phyloP scores from a whole-genome alignment of 2,888 invertebrate genomes.

The Nemoura dubitans region DNA sequence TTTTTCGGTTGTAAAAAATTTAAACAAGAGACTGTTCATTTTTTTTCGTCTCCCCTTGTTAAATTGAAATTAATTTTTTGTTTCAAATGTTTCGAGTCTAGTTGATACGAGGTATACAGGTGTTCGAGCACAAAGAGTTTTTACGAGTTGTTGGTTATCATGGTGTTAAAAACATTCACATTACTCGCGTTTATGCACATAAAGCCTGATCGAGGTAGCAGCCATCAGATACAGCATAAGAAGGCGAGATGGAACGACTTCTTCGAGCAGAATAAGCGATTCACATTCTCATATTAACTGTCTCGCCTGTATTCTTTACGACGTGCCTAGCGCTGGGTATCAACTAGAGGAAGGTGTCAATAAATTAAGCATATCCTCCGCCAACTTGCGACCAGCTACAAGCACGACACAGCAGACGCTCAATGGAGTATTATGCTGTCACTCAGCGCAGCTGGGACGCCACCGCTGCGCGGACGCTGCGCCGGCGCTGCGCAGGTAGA shows the following conservation, averaged over 20 bases:
- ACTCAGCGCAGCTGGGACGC: neutral
- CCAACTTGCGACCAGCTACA: neutral
- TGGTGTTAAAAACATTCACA: neutral
- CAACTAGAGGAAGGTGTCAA: conserved; percentile 30
- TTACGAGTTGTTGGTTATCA: neutral
- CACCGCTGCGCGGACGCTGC: neutral
- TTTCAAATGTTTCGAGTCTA: neutral
- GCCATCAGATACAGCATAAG: neutral
- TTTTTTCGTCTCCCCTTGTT: neutral
- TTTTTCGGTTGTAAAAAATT: neutral
- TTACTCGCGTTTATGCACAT: neutral
- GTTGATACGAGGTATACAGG: neutral
- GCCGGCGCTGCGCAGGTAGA: neutral
- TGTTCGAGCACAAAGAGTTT: neutral
- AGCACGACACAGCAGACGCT: neutral
- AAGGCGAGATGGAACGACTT: neutral
- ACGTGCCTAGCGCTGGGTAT: neutral
- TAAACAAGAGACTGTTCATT: neutral
- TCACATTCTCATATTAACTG: conserved; percentile 17
- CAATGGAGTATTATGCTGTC: conserved; percentile 41
- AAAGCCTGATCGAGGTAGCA: neutral
- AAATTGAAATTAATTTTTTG: neutral
- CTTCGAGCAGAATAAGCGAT: neutral
- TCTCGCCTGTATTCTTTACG: conserved; percentile 25
- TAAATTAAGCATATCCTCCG: conserved; percentile 24